Conservation (phyloP, 2,888 invertebrate genomes). For the Candidula unifasciata region DNA sequence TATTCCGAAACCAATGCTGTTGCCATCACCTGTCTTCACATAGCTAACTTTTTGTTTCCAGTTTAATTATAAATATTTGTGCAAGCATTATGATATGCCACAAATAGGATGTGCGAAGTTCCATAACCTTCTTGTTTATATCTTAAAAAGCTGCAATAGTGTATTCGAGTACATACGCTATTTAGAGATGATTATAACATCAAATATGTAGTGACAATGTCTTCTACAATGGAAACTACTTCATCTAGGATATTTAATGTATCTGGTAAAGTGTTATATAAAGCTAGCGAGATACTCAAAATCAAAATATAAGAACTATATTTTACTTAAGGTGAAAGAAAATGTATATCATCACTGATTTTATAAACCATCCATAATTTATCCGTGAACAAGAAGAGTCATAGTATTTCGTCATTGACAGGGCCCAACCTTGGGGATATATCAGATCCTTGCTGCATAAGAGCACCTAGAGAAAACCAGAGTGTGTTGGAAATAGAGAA, state of each 20-base stretch:
- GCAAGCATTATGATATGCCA: not conserved
- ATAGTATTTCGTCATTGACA: not conserved
- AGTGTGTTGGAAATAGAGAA: slow-evolving; percentile 96
- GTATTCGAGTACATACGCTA: too few species aligned
- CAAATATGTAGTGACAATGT: too few species aligned
- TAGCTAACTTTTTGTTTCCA: too few species aligned
- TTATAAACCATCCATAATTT: not conserved
- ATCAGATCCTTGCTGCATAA: slow-evolving; percentile 99
- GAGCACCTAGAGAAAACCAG: slow-evolving; percentile 97
- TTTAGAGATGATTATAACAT: too few species aligned
- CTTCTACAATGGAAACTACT: too few species aligned
- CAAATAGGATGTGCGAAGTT: not conserved
- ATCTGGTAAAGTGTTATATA: not conserved
- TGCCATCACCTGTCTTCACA: too few species aligned
- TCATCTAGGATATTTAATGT: too few species aligned
- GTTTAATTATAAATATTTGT: too few species aligned
- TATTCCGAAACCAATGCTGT: too few species aligned
- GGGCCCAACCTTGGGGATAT: slow-evolving; percentile 90
- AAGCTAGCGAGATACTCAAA: not conserved
- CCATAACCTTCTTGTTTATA: slow-evolving; percentile 12
- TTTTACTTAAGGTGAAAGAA: not conserved
- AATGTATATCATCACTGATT: too few species aligned
- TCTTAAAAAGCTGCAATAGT: too few species aligned
- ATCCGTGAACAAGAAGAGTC: slow-evolving; percentile 14
- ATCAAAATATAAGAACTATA: not conserved